Base-by-base conservation (phyloP, 2,888 invertebrate genomes). In the Oligia fasciuncula region DNA sequence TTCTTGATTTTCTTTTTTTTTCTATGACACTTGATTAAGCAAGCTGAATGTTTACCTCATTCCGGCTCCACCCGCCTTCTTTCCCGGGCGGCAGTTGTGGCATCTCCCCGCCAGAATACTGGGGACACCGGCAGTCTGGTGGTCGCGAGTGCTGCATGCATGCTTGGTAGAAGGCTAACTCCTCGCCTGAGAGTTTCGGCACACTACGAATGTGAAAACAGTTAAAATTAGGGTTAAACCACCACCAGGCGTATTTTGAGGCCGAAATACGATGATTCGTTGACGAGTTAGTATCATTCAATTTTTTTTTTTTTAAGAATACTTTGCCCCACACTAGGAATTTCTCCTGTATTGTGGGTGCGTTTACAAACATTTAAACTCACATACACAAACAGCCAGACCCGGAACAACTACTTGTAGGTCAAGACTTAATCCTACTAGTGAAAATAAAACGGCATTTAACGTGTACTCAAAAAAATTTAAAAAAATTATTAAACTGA, bases 121-220 rank as follows among this genome's bases (percentile, higher is more conserved):
- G 96, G 1, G 94, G 97, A 79, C 95, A 97, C 49, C 94, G 93
- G 91, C 94, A 97, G 94, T 95, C 96, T 9, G 95, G 93, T 11
- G 94, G 97, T 29, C 94, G 91, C 35, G 92, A 91, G 93, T 93
- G 96, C 88, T 94, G 96, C 94, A 93, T 95, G 92, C 95, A 97
- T 91, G 95, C 94, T 85, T 96, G 95, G 91, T 95, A 95, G 91
- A 96, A 96, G 2, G 95, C 96, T 77, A 95, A 73, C 90, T 96
- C 96, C 78, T 95, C 89, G 0, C 94, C 96, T 13, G 94, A 90
- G n/a, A 96, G 92, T 76, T 95, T 94, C 0, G 95, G 93, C 0
- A 91, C 85, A 63, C 96, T 96, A 80, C 5, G 60, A 77, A 70
- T 60, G 8, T 57, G 3, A n/a, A 1, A 69, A 35, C 11, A 23